Conservation (phyloP, 2,888 invertebrate genomes). For the Thalpophila matura region DNA sequence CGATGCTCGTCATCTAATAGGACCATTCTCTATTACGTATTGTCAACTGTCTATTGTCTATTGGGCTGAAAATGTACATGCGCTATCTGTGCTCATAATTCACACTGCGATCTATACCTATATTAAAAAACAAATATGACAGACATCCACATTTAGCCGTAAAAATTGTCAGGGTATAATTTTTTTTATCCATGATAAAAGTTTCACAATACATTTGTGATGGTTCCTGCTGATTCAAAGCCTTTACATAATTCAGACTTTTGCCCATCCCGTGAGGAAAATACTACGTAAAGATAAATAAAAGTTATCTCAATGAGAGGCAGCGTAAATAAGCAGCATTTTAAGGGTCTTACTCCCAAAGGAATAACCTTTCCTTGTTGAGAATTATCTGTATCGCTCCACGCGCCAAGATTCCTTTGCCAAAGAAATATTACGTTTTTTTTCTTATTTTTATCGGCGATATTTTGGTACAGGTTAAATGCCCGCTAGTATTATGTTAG, state of each 20-base stretch:
- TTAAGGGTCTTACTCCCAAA: constrained; percentile 57
- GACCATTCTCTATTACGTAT: too few relatives aligned
- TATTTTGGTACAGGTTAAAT: constrained; percentile 39
- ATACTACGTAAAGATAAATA: constrained; percentile 56
- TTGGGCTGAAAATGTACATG: too few relatives aligned
- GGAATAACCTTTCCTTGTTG: constrained; percentile 67
- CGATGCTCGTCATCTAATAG: too few relatives aligned
- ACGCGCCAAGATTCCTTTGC: constrained; percentile 59
- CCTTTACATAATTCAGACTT: constrained; percentile 44
- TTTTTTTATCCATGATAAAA: constrained; percentile 4
- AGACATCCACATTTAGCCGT: not conserved
- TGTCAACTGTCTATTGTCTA: too few relatives aligned
- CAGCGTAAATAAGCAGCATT: constrained; percentile 63
- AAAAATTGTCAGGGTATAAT: not conserved
- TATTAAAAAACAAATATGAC: too few relatives aligned
- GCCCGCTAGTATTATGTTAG: too few relatives aligned
- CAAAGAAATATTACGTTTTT: constrained; percentile 63
- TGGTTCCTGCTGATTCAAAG: constrained; percentile 12
- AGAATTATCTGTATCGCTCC: constrained; percentile 70
- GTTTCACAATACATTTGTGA: constrained; percentile 20
- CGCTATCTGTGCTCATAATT: too few relatives aligned
- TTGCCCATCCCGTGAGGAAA: constrained; percentile 46
- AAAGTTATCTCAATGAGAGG: constrained; percentile 58
- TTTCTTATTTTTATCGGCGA: constrained; percentile 50
- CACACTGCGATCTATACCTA: too few relatives aligned